phyloP scores from a whole-genome alignment of 2,113 vertebrate genomes.

The Colistium nudipinnis region DNA sequence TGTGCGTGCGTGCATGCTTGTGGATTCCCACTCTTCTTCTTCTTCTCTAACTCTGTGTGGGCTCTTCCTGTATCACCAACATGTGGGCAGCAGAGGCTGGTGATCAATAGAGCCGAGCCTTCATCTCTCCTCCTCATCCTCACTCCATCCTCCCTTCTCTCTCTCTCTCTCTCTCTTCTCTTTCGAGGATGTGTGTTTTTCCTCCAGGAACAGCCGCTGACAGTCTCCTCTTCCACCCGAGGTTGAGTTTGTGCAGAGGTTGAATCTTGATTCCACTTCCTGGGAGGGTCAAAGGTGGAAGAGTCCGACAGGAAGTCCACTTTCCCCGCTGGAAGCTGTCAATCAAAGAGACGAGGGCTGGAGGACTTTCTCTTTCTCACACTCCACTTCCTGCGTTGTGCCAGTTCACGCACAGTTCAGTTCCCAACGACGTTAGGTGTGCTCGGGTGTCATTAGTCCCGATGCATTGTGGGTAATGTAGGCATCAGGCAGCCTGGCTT shows the following conservation, averaged over 20 bases:
- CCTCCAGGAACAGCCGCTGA: slow-evolving; percentile 34
- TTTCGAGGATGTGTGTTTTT: slow-evolving; percentile 1
- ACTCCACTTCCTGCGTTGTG: slow-evolving; percentile 30
- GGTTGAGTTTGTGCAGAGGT: slow-evolving; percentile 48
- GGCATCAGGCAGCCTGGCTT: too few relatives aligned
- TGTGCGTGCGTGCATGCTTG: slow-evolving; percentile 9
- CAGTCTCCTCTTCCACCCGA: slow-evolving; percentile 54
- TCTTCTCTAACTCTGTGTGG: slow-evolving; percentile 53
- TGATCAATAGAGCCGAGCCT: slow-evolving; percentile 61
- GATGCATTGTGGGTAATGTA: too few relatives aligned
- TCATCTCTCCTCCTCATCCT: slow-evolving; percentile 32
- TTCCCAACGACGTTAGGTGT: slow-evolving; percentile 41
- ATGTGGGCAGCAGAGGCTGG: slow-evolving; percentile 51
- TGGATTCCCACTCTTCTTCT: not conserved
- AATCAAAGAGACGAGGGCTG: slow-evolving; percentile 41
- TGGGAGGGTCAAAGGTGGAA: not conserved
- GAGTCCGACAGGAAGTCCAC: slow-evolving; percentile 21
- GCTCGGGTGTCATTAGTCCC: too few relatives aligned
- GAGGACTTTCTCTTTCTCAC: slow-evolving; percentile 21
- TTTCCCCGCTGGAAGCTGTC: slow-evolving; percentile 59
- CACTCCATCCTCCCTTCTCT: not conserved
- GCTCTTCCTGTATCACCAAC: slow-evolving; percentile 44
- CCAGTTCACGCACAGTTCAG: not conserved
- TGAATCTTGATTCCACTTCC: slow-evolving; percentile 31
- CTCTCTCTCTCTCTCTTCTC: not conserved